Base-by-base conservation (phyloP, 2,113 vertebrate species). In the Neolamprologus brichardi region DNA sequence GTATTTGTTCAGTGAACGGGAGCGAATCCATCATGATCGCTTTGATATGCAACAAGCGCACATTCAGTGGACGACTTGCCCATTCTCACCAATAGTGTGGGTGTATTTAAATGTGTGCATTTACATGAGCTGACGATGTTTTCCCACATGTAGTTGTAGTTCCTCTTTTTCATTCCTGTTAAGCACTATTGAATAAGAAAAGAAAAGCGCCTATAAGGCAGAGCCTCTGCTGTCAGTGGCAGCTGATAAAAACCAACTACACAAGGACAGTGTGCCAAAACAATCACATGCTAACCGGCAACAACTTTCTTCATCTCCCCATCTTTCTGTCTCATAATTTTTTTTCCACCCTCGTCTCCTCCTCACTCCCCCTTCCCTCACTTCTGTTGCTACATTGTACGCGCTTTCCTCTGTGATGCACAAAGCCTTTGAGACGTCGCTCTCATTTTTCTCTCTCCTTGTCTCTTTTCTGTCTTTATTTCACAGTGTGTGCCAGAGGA, bases 401-500 rank as follows among this genome's bases (percentile, higher is more conserved):
- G 20, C 13, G 14, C 46, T 72, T 39, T 49, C 78, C 82, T 79
- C 17, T 15, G 70, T 25, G 44, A 37, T 7, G 44, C 85, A 53
- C 83, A 83, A 84, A 85, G 72, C 84, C 81, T 86, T 86, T 51
- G 70, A 91, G 62, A 90, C 23, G 49, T 87, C 83, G 54, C 79
- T 77, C 82, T 91, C 84, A 87, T 90, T 82, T 84, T 79, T 81
- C 87, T 67, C 89, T 62, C 81, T 18, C 78, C 85, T 72, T 17
- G 83, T 87, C 82, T 85, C 88, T 81, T 83, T 87, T 80, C 87
- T 92, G 85, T 91, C 91, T 93, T 84, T 87, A 84, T 85, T 79
- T 87, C 86, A 82, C 89, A 82, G 72, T 79, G 64, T 83, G 90
- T 67, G 79, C 88, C 86, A 58, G 64, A 5, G 20, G 52, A 82